Percentiles rank a stretch among this genome's conserved stretches.
Evolutionary conservation across 2,888 invertebrate genomes (phyloP).

Genomic region (Patella depressa): DNA sequence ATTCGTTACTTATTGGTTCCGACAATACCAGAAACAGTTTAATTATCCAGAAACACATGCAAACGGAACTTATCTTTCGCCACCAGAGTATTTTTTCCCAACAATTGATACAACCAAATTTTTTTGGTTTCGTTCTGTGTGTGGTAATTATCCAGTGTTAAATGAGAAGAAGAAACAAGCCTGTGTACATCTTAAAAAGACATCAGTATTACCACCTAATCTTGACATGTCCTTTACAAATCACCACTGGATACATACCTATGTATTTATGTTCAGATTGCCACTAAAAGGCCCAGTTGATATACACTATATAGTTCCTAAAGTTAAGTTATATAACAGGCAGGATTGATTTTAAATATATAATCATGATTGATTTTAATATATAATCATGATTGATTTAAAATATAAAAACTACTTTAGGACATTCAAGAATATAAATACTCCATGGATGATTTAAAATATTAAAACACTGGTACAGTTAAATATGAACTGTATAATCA

Average conservation of each 20-base stretch:
- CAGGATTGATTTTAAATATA: too few species aligned
- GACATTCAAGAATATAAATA: too few species aligned
- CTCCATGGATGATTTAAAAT: too few species aligned
- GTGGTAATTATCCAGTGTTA: slow-evolving; percentile 46
- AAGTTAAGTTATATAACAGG: slow-evolving; percentile 33
- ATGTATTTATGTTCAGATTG: slow-evolving; percentile 47
- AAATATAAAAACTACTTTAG: too few species aligned
- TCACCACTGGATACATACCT: slow-evolving; percentile 65
- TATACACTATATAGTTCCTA: slow-evolving; percentile 43
- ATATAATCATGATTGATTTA: too few species aligned
- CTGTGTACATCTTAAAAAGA: slow-evolving; percentile 54
- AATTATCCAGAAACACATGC: slow-evolving; percentile 29
- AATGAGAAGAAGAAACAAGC: slow-evolving; percentile 50
- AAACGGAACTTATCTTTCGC: slow-evolving; percentile 53
- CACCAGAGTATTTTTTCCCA: slow-evolving; percentile 63
- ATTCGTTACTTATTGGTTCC: slow-evolving; percentile 51
- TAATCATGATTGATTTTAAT: too few species aligned
- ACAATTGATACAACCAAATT: slow-evolving; percentile 58
- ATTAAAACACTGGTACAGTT: too few species aligned
- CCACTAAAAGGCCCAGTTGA: slow-evolving; percentile 49
- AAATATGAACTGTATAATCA: too few species aligned
- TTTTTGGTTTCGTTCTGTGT: slow-evolving; percentile 52
- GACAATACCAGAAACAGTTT: slow-evolving; percentile 40
- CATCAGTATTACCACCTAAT: slow-evolving; percentile 37
- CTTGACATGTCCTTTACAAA: slow-evolving; percentile 53